Base-by-base conservation (phyloP, 2,797 vertebrate species). In the Smutsia gigantea region DNA sequence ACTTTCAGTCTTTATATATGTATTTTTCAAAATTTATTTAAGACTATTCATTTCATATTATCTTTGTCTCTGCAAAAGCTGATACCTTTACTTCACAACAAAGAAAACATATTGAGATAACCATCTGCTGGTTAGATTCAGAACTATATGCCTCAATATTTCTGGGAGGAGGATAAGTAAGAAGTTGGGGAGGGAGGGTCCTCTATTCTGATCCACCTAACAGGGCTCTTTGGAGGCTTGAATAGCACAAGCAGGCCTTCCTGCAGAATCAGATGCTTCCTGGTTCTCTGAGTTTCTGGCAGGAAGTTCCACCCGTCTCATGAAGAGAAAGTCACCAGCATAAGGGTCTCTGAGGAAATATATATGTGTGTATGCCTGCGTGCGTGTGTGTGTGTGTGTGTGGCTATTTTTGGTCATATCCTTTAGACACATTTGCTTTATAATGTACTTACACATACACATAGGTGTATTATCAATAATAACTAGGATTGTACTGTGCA, bases 121-220 rank as follows among this genome's bases (percentile, higher is more conserved):
- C 53, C 79, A 93, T 34, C 95, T 96, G 90, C 83, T 95, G 93
- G 87, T 87, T 23, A 90, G 61, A 96, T 13, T 1, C 14, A 71
- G 46, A 97, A 96, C 57, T 83, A 95, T 84, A 85, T 31, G 49
- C 69, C 19, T 39, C 42, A 77, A 5, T 81, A 23, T 87, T 39
- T 61, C 19, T 37, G 42, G 21, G 37, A 72, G 49, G 12, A 2
- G 2, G 23, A 7, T 77, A 21, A 14, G 39, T 6, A 79, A 91
- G 53, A 59, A 66, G 71, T 68, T 90, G 42, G n/a, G 21, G 27
- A 85, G 19, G 61, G 29, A 37, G n/a, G 27, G 21, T n/a, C 9
- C 37, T 69, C 8, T 25, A 57, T 14, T 29, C 49, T 87, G 57
- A 92, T 4, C n/a, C 74, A 64, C 31, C 27, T 63, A 66, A 78